Conservation (phyloP, 2,797 vertebrate genomes). For the Tokudaia tokunoshimensis region DNA sequence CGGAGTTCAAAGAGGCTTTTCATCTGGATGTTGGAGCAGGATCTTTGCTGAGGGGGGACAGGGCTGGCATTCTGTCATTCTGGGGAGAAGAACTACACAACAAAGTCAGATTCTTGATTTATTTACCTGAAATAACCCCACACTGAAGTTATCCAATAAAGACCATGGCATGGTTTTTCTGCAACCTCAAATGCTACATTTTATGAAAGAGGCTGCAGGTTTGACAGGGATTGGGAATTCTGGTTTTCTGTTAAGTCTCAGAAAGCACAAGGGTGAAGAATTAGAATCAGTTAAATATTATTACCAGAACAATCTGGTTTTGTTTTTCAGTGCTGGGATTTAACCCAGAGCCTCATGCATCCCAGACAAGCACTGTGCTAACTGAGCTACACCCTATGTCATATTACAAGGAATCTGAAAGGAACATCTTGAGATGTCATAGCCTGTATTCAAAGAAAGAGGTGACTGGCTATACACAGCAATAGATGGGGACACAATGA, state of each 20-base stretch:
- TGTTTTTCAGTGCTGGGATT: neutral
- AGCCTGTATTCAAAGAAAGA: neutral
- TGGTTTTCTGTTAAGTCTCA: constrained; percentile 37
- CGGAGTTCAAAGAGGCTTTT: constrained; percentile 77
- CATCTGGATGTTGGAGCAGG: neutral
- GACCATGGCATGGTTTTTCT: neutral
- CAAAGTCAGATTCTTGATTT: neutral
- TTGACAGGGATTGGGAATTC: neutral
- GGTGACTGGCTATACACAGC: rapidly evolving
- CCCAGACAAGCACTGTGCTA: neutral
- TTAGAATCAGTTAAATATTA: neutral
- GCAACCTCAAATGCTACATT: neutral
- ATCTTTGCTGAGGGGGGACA: constrained; percentile 5
- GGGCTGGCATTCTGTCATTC: constrained; percentile 15
- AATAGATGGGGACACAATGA: neutral
- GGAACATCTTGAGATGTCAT: neutral
- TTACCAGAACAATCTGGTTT: neutral
- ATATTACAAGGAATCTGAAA: neutral
- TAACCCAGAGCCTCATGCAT: neutral
- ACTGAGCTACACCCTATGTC: neutral
- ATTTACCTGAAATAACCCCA: constrained; percentile 74
- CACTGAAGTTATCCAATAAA: neutral
- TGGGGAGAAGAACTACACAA: neutral
- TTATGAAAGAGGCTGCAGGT: neutral
- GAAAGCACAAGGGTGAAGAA: neutral